phyloP scores from a whole-genome alignment of 2,113 vertebrate genomes.

The Emydocephalus ijimae region DNA sequence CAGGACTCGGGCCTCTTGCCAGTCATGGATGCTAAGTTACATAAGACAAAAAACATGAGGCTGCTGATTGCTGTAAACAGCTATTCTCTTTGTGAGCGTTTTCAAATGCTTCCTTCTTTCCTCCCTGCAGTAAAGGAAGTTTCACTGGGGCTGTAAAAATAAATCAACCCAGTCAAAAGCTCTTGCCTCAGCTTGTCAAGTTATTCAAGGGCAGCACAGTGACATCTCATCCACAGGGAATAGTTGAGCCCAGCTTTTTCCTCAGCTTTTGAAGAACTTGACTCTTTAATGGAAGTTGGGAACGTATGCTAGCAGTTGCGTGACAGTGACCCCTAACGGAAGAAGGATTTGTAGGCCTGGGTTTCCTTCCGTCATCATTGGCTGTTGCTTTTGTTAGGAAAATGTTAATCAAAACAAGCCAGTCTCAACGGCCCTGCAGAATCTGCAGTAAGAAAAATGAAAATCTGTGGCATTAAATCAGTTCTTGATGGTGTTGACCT shows the following conservation, averaged over 20 bases:
- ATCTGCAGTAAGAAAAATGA: neutral
- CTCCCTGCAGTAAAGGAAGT: constrained; percentile 47
- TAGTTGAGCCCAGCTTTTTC: neutral
- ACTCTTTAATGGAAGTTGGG: neutral
- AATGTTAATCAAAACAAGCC: neutral
- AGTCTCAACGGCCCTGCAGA: neutral
- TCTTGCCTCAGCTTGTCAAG: constrained; percentile 38
- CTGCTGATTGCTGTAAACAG: constrained; percentile 74
- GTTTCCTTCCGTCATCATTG: neutral
- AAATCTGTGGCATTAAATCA: neutral
- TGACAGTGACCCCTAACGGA: constrained; percentile 15
- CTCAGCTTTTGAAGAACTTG: neutral
- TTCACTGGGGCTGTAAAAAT: constrained; percentile 50
- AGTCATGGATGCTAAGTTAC: constrained; percentile 75
- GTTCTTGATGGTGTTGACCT: neutral
- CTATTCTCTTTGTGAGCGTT: constrained; percentile 62
- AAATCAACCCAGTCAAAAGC: constrained; percentile 47
- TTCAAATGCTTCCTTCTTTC: constrained; percentile 49
- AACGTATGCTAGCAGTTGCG: neutral
- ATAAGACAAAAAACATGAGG: constrained; percentile 69
- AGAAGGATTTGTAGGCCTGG: neutral
- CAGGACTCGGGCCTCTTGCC: constrained; percentile 67
- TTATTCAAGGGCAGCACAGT: constrained; percentile 27
- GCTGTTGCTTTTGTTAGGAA: neutral
- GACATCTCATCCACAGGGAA: constrained; percentile 4